Base-by-base conservation (phyloP, 1,140 invertebrate genomes). In the Brachionus rubens region DNA sequence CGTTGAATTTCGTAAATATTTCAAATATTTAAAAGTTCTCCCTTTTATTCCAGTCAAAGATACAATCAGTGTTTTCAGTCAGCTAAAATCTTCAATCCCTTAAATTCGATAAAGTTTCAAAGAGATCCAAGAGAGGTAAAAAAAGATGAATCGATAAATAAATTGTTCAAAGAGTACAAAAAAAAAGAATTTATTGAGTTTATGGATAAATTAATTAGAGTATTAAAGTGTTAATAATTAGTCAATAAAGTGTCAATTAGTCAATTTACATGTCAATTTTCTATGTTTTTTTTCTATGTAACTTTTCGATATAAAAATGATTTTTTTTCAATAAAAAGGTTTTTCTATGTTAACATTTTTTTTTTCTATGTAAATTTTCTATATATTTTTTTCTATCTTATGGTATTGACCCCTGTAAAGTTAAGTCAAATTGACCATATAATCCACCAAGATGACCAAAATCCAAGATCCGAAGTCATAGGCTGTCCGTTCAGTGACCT, bases 321-420 rank as follows among this genome's bases (percentile, higher is more conserved):
- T 50, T 50, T 50, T 19, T 50, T 50, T 50, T 50, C 47, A 50
- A 50, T 50, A 50, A 50, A 50, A 50, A 50, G 47, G 47, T 50
- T 50, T 50, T 50, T 50, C 47, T 50, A 50, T 50, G 47, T 50
- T 50, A 50, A 50, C n/a, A n/a, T n/a, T n/a, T n/a, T n/a, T n/a
- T n/a, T n/a, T n/a, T n/a, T n/a, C n/a, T n/a, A n/a, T n/a, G n/a
- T n/a, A n/a, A n/a, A n/a, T 50, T 50, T 50, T 50, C 47, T 19
- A 50, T 50, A 19, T 50, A 50, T 19, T 5, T 50, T 50, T 50
- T 50, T 50, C 47, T 50, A 50, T 50, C 47, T 50, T 19, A 50
- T 50, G 47, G 47, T 50, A 50, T 50, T n/a, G 47, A n/a, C 47
- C 47, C 47, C n/a, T n/a, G n/a, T n/a, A n/a, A n/a, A n/a, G n/a